phyloP scores from a whole-genome alignment of 2,888 invertebrate species.

The Eristalinus aeneus region DNA sequence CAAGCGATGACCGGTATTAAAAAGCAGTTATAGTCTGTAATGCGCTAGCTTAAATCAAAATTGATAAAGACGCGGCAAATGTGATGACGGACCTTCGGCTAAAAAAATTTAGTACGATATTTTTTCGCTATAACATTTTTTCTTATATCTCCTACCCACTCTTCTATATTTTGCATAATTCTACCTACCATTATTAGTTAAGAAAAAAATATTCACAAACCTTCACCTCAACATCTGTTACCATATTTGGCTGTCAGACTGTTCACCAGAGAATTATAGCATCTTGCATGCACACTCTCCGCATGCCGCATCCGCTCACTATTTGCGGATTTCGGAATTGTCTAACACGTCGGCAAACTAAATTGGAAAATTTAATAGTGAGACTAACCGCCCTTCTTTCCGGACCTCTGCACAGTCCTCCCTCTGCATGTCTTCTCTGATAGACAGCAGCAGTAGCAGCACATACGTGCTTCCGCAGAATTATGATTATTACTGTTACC shows the following conservation, averaged over 20 bases:
- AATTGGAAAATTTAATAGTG: slow-evolving; percentile 70
- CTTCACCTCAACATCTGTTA: neutral
- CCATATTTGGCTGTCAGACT: slow-evolving; percentile 1
- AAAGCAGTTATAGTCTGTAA: too few relatives aligned
- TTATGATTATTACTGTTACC: slow-evolving; percentile 69
- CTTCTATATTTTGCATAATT: too few relatives aligned
- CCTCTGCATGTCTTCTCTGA: neutral
- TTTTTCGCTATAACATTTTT: neutral
- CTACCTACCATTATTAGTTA: too few relatives aligned
- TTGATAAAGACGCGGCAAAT: too few relatives aligned
- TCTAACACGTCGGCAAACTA: slow-evolving; percentile 71
- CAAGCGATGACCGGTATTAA: neutral
- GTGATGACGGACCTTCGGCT: too few relatives aligned
- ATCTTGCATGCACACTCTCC: slow-evolving; percentile 57
- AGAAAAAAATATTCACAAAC: too few relatives aligned
- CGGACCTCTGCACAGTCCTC: neutral
- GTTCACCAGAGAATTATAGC: slow-evolving; percentile 46
- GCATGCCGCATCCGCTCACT: slow-evolving; percentile 41
- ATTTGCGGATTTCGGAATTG: slow-evolving; percentile 68
- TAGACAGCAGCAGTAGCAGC: slow-evolving; percentile 53
- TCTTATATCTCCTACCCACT: too few relatives aligned
- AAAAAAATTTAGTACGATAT: neutral
- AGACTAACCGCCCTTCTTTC: slow-evolving; percentile 56
- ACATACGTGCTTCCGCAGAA: slow-evolving; percentile 67
- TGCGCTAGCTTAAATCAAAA: too few relatives aligned